Evolutionary conservation across 2,888 invertebrate species (phyloP).

Genomic region (Nemapogon koenigi): DNA sequence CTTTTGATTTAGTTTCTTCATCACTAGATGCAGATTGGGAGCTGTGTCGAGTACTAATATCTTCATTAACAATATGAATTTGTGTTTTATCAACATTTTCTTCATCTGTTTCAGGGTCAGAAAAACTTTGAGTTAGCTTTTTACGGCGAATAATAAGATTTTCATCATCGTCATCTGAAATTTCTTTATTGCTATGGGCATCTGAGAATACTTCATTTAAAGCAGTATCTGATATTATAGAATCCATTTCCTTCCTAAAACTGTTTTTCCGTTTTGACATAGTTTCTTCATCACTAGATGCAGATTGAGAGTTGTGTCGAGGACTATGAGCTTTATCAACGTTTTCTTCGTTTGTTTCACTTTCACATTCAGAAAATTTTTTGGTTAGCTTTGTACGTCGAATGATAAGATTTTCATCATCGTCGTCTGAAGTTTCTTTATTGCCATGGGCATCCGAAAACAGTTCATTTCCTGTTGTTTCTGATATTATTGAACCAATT

Average conservation of each 20-base stretch:
- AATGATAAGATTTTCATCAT: conserved; percentile 18
- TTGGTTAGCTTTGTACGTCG: conserved; percentile 20
- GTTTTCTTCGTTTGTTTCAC: conserved; percentile 27
- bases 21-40: too few relatives aligned
- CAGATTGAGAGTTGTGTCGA: too few relatives aligned
- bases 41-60: too few relatives aligned
- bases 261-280: background rate
- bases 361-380: conserved; percentile 32
- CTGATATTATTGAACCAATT: too few relatives aligned
- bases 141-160: conserved; percentile 13
- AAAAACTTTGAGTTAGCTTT: conserved; percentile 25
- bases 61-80: conserved; percentile 16
- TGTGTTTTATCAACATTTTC: conserved; percentile 15
- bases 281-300: too few relatives aligned
- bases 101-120: conserved; percentile 33
- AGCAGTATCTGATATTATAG: too few relatives aligned
- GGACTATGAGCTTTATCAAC: too few relatives aligned
- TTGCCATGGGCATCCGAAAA: background rate
- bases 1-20: background rate
- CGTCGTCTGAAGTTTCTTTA: conserved; percentile 11
- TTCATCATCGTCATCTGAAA: conserved; percentile 18
- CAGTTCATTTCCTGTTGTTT: too few relatives aligned
- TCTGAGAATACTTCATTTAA: too few relatives aligned
- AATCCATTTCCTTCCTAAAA: background rate
- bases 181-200: background rate